Evolutionary conservation across 2,113 vertebrate species (phyloP).

Genomic region (Brachypteracias leptosomus): DNA sequence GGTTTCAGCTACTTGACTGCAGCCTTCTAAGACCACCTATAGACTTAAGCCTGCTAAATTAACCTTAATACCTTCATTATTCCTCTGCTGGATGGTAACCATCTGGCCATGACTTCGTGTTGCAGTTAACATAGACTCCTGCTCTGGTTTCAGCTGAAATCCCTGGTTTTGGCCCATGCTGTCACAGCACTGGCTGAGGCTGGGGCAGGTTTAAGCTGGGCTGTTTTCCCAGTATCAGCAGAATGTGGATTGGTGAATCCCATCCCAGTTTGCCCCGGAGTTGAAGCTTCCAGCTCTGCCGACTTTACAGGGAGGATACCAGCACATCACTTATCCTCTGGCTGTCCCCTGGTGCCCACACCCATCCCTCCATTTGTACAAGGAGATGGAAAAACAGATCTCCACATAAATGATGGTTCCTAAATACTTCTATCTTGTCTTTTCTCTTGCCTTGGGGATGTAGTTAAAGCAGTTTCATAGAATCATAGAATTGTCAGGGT

Average conservation of each 20-base stretch:
- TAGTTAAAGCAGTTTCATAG: not conserved
- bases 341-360: fast-evolving
- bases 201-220: not conserved
- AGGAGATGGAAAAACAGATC: not conserved
- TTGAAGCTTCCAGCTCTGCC: not conserved
- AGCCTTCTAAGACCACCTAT: conserved; percentile 50
- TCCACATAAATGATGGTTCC: not conserved
- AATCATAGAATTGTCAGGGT: too few species aligned
- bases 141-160: conserved; percentile 26
- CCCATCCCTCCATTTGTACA: not conserved
- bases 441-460: not conserved
- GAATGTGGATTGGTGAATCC: not conserved
- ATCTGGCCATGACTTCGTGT: conserved; percentile 24
- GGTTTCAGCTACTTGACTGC: conserved; percentile 33
- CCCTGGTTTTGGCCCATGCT: not conserved
- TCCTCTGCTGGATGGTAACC: conserved; percentile 43
- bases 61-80: conserved; percentile 56
- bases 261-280: not conserved
- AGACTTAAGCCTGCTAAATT: conserved; percentile 55
- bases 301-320: not conserved
- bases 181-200: not conserved
- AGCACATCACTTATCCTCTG: not conserved
- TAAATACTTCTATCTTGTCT: not conserved
- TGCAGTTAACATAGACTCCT: conserved; percentile 11
- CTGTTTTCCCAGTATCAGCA: not conserved